Conservation (phyloP, 2,113 vertebrate genomes). For the Ciconia stormi region DNA sequence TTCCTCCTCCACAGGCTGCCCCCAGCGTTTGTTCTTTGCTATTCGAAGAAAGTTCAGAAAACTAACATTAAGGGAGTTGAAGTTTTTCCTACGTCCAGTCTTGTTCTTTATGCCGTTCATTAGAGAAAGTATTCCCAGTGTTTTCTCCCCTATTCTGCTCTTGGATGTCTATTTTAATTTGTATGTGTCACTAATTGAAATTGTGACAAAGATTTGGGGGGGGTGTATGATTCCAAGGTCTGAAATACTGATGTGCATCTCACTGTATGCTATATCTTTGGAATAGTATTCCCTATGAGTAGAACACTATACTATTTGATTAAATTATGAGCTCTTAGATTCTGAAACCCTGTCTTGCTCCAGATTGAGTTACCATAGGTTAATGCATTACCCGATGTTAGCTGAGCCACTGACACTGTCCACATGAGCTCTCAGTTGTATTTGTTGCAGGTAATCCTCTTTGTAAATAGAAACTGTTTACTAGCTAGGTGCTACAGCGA, state of each 20-base stretch:
- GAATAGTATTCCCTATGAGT: not conserved
- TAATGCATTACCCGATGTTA: not conserved
- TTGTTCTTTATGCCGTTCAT: not conserved
- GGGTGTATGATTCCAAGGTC: not conserved
- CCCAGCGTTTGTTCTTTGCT: accelerated
- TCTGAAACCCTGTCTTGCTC: not conserved
- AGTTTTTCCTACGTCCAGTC: not conserved
- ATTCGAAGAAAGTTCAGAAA: not conserved
- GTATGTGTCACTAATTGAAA: not conserved
- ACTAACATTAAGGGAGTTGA: not conserved
- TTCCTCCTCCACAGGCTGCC: not conserved
- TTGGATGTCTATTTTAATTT: not conserved
- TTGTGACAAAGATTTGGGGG: not conserved
- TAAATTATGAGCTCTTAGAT: not conserved
- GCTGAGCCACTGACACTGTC: not conserved
- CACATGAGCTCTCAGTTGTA: not conserved
- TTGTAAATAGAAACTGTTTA: not conserved
- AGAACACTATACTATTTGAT: not conserved
- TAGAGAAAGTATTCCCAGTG: not conserved
- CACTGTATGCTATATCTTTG: not conserved
- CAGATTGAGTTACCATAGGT: not conserved
- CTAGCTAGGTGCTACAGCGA: not conserved
- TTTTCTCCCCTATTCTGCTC: not conserved
- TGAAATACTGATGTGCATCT: not conserved
- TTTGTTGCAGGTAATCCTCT: not conserved